Base-by-base conservation (phyloP, 2,797 vertebrate genomes). In the Ctenochaetus hawaiiensis region DNA sequence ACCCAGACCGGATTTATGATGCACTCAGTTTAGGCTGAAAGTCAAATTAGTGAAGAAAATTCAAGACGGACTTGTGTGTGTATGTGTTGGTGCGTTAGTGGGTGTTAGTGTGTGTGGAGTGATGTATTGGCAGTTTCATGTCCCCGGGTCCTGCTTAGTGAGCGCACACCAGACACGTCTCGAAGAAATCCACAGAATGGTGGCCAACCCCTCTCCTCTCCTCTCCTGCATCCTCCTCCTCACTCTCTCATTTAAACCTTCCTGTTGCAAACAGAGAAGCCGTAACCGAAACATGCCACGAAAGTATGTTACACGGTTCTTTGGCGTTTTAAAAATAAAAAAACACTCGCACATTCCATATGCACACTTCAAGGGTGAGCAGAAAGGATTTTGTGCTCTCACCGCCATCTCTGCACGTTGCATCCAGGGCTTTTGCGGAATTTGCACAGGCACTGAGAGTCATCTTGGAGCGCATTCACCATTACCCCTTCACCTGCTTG, bases 161-260 rank as follows among this genome's bases (percentile, higher is more conserved):
- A 91, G 94, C 93, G 93, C 91, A 91, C 94, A 94, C 93, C 95
- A 89, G 96, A 96, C 96, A 96, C 94, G 93, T 96, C 95, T 96
- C 94, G 92, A 95, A 96, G 93, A 90, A 94, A 95, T 94, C 91
- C 94, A 94, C 92, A 82, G 88, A 89, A 93, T 82, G 86, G 92
- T 94, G 90, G 92, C 43, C 43, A 0, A 3, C 69, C 70, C 20
- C 34, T 20, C 6, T 0, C 10, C 6, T 0, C 0, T 45, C 44
- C 16, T 45, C 9, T 66, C 67, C 18, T 20, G 22, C 4, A 0
- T 0, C 61, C 45, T 26, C 34, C 59, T 45, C 86, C 60, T 44
- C 68, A 30, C 71, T 41, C 91, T 92, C 92, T 88, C 86, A 56
- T 70, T 67, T 92, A 94, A 91, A 94, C 90, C 94, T 92, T 87